Base-by-base conservation (phyloP, 2,888 invertebrate species). In the Drosophila helvetica region DNA sequence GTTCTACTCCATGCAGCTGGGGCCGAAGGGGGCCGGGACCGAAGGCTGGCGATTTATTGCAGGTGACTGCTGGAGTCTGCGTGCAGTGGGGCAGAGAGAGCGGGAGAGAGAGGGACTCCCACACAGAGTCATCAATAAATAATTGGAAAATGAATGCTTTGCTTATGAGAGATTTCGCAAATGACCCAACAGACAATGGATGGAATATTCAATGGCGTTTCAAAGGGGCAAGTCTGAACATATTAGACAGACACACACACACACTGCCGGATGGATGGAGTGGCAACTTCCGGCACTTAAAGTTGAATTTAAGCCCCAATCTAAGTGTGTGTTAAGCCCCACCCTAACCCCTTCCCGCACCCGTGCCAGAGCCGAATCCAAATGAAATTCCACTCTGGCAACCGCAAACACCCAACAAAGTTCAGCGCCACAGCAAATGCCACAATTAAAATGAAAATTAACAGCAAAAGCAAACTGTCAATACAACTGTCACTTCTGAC, bases 101-200 rank as follows among this genome's bases (percentile, higher is more conserved):
- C 22, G 52, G 46, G 33, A 8, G 33, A 5, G 19, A 45, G n/a
- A 52, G 47, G 53, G 25, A 27, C 15, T 46, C 50, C 64, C 63
- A 60, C 69, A 73, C 53, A 74, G 65, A 56, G 78, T 45, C 73
- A 88, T 88, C 83, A 83, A 83, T 83, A 83, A 83, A 83, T 83
- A 88, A 83, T 88, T 83, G 86, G 83, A 88, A 83, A 83, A 83
- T 83, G 88, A 83, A 87, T 88, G 83, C 79, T 75, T 71, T 82
- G 83, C 88, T 75, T 86, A 80, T 87, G 76, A 71, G 78, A 82
- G 83, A 80, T 82, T 85, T 72, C 71, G 38, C 57, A 70, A 87
- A 79, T 87, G 68, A 68, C 54, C 71, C 72, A 43, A 80, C 75
- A 83, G 74, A 58, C 77, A 69, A 62, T 73, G 30, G 43, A 62